Conservation (phyloP, 2,888 invertebrate species). For the Drosophila helvetica region DNA sequence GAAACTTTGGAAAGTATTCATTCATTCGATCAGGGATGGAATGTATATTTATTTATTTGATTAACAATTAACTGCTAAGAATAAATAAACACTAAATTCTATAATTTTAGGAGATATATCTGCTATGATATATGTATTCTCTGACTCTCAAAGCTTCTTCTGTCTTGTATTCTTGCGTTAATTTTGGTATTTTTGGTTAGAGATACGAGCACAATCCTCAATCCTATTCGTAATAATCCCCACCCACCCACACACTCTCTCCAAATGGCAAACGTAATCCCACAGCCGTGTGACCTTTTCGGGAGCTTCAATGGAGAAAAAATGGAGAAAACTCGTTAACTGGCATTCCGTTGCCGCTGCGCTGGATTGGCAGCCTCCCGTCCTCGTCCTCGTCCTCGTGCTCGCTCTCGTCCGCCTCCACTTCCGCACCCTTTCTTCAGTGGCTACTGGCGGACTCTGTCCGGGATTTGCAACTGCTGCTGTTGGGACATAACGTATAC, state of each 20-base stretch:
- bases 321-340: slow-evolving; percentile 74
- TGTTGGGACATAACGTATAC: slow-evolving; percentile 1
- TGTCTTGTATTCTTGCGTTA: neutral
- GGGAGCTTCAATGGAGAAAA: neutral
- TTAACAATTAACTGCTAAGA: too few relatives aligned
- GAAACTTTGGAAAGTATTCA: too few relatives aligned
- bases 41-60: too few relatives aligned
- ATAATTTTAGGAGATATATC: too few relatives aligned
- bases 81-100: too few relatives aligned
- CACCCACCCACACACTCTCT: neutral
- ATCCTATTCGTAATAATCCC: neutral
- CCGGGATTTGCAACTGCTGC: slow-evolving; percentile 45
- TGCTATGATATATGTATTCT: neutral
- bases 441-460: slow-evolving; percentile 2
- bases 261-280: neutral
- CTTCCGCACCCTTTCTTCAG: too few relatives aligned
- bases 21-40: neutral
- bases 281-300: neutral
- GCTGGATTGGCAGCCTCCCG: slow-evolving; percentile 51
- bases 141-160: neutral
- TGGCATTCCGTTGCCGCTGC: slow-evolving; percentile 64
- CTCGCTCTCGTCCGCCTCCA: neutral
- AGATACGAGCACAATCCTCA: neutral
- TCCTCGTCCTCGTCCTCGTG: too few relatives aligned
- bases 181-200: neutral